phyloP scores from a whole-genome alignment of 2,888 invertebrate genomes.

The Abrostola tripartita region DNA sequence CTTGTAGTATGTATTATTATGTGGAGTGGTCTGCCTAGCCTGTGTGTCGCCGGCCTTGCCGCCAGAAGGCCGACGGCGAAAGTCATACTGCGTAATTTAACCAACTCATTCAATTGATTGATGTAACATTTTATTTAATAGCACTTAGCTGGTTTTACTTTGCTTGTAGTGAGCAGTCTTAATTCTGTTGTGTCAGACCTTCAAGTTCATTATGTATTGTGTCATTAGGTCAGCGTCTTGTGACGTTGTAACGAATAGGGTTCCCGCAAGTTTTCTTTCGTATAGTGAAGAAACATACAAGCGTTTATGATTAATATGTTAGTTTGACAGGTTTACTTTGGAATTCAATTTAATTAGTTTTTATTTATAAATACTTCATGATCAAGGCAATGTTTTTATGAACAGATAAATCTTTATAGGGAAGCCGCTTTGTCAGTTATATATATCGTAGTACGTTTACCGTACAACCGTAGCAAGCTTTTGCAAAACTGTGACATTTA shows the following conservation, averaged over 20 bases:
- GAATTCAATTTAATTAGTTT: too few species aligned
- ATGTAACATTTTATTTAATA: conserved; percentile 66
- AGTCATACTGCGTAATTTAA: conserved; percentile 65
- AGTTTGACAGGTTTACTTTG: conserved; percentile 6
- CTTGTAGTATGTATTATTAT: conserved; percentile 37
- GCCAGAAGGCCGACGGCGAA: conserved; percentile 74
- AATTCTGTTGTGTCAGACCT: conserved; percentile 18
- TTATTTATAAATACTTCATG: too few species aligned
- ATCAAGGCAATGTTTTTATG: too few species aligned
- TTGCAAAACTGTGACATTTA: conserved; percentile 14
- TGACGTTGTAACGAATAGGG: neutral
- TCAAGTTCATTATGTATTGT: neutral
- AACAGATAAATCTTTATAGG: too few species aligned
- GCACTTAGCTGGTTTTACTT: conserved; percentile 54
- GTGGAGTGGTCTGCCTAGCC: conserved; percentile 67
- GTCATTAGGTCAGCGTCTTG: neutral
- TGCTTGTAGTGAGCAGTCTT: conserved; percentile 26
- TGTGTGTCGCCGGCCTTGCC: conserved; percentile 82
- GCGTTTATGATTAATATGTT: conserved; percentile 27
- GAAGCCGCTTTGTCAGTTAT: too few species aligned
- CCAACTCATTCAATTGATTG: conserved; percentile 66
- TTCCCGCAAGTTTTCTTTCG: neutral
- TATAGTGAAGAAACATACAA: too few species aligned
- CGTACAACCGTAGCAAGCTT: neutral
- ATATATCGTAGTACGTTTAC: too few species aligned